These are phyloP conservation scores for Tridacna gigas DNA, from an alignment of 2,888 invertebrate species.

Conservation along the genomic window DNA sequence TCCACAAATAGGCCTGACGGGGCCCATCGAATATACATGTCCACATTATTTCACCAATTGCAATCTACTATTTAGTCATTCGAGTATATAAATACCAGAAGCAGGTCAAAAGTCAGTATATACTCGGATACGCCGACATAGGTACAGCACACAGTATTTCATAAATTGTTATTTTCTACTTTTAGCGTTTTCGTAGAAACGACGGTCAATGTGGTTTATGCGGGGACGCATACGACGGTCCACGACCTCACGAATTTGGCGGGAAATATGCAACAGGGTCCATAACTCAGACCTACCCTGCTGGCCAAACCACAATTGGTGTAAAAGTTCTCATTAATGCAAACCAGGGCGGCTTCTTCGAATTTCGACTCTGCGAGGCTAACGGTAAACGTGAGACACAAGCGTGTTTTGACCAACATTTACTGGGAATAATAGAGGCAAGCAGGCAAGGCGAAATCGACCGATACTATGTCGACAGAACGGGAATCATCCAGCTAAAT, in stretches of 20 bases:
- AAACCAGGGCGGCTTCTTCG: conserved; percentile 78
- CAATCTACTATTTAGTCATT: no score
- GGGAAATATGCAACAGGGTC: conserved; percentile 77
- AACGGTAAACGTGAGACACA: conserved; percentile 64
- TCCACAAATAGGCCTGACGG: no score
- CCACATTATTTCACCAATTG: no score
- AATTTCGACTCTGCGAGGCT: conserved; percentile 77
- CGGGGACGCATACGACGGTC: conserved; percentile 90
- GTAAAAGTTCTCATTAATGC: conserved; percentile 72
- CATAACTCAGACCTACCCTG: conserved; percentile 52
- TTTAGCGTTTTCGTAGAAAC: conserved; percentile 46
- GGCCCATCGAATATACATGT: no score
- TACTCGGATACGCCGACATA: no score
- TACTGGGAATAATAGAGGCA: conserved; percentile 46
- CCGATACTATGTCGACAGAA: conserved; percentile 89
- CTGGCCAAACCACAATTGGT: conserved; percentile 27
- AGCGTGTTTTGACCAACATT: conserved; percentile 71
- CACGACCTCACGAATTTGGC: conserved; percentile 74
- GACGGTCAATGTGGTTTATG: conserved; percentile 93
- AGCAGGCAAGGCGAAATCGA: conserved; percentile 81
- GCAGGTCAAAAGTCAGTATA: no score
- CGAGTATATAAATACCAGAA: no score
- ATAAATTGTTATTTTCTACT: conserved; percentile 15
- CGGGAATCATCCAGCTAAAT: conserved; percentile 86
- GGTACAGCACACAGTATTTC: no score